Percentiles rank a stretch among this genome's conserved stretches.
Conservation (phyloP, 2,113 vertebrate species). For the Pedetes capensis region DNA sequence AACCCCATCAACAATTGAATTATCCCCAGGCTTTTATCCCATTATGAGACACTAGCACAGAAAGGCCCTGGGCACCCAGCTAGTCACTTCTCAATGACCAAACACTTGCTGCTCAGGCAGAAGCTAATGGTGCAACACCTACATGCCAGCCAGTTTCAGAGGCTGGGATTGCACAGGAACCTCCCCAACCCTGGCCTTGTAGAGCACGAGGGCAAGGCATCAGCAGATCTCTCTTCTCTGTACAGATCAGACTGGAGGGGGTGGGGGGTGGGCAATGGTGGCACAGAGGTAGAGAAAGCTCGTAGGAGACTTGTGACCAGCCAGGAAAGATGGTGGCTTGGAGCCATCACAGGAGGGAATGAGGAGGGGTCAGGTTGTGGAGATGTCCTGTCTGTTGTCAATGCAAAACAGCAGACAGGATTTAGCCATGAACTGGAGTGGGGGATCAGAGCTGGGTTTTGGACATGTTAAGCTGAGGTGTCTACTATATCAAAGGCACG, state of each 20-base stretch:
- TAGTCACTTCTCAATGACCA: not conserved
- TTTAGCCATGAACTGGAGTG: not conserved
- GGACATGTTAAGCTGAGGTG: not conserved
- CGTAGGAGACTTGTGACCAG: not conserved
- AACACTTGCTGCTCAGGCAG: not conserved
- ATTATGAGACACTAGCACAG: not conserved
- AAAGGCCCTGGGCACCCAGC: not conserved
- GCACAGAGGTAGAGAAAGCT: not conserved
- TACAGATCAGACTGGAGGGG: not conserved
- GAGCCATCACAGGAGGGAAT: fast-evolving
- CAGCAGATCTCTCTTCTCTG: not conserved
- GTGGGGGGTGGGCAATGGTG: not conserved
- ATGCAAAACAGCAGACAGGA: not conserved
- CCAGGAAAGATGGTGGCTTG: not conserved
- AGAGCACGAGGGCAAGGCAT: fast-evolving
- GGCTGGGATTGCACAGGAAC: not conserved
- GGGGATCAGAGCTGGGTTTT: no score
- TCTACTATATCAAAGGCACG: not conserved
- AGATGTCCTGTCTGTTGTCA: fast-evolving
- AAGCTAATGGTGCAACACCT: not conserved
- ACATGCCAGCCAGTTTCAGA: not conserved
- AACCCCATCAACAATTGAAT: no score
- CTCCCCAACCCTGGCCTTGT: not conserved
- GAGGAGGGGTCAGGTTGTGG: not conserved
- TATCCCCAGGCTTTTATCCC: not conserved